Evolutionary conservation across 2,797 vertebrate species (phyloP), one percentile per base, ranked within the genome.

Genomic region (Semaprochilodus insignis): DNA sequence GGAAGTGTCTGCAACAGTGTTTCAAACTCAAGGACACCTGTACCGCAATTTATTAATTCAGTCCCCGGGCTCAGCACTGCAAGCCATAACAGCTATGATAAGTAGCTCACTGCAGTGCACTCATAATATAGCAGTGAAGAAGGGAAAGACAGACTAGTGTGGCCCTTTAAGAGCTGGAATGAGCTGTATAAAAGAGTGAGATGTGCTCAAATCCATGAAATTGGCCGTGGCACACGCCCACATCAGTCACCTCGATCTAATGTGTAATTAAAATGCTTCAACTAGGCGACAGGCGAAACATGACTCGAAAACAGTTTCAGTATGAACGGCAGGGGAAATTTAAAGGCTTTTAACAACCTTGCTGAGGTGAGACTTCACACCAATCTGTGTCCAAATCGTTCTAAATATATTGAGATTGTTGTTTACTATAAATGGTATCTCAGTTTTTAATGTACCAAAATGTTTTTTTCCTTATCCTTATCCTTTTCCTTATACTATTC

Each of bases 241-340:
- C 82, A 69, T 69, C 52, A 36, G 70, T 69, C 70, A 77, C 81
- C 52, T 59, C 23, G 34, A 19, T 79, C 81, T 78, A 57, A 83
- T 74, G 60, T 75, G 71, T 75, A 80, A 83, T 83, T 74, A 67
- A 74, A 74, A 66, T 31, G 44, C 44, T 75, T 83, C 65, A 55
- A 6, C 48, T 14, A 5, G 63, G 63, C 55, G 78, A 31, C 62
- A 70, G 57, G 15, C 6, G 27, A 74, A 52, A 31, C 57, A 75
- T 52, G 25, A n/a, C 7, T 48, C 48, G 31, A 74, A 57, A 55
- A 36, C 54, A 60, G 73, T 60, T 75, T 60, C 55, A 11, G 3
- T 57, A 31, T 57, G 52, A 74, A 72, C 10, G 27, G 27, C 7
- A 17, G n/a, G 40, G 77, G 2, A 80, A 36, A 67, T 83, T 31